These are phyloP conservation scores for Menura novaehollandiae DNA, from an alignment of 2,113 vertebrate species.

Conservation along the genomic window DNA sequence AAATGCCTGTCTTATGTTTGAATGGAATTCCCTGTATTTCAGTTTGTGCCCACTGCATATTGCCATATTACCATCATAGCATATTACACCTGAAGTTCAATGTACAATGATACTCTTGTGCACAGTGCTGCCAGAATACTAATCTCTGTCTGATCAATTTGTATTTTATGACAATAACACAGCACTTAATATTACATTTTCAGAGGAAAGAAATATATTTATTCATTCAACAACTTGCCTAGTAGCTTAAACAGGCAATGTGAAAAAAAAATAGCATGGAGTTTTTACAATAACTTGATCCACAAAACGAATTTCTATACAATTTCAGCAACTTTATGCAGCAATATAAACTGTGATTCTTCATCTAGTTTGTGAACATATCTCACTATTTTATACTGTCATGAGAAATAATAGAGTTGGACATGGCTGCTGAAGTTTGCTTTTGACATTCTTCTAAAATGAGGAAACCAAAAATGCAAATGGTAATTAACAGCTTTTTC, in stretches of 20 bases:
- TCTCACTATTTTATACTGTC: background rate
- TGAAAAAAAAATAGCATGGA: background rate
- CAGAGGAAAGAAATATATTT: conserved; percentile 23
- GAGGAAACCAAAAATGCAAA: background rate
- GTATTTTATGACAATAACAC: conserved; percentile 26
- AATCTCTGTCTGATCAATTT: conserved; percentile 28
- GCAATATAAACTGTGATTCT: background rate
- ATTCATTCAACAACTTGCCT: background rate
- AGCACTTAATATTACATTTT: conserved; percentile 11
- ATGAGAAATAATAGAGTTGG: background rate
- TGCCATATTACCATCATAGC: background rate
- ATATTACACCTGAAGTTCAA: conserved; percentile 41
- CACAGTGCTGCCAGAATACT: conserved; percentile 42
- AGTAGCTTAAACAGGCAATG: background rate
- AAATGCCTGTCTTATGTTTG: background rate
- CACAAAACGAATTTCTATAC: background rate
- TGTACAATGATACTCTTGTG: background rate
- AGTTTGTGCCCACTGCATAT: background rate
- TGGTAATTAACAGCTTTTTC: background rate
- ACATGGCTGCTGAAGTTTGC: background rate
- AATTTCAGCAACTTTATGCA: background rate
- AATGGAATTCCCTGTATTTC: background rate
- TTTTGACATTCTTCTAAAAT: background rate
- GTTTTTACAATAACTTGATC: background rate
- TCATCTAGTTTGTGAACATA: background rate